These are phyloP conservation scores for Itoplectis maculator DNA, from an alignment of 2,888 invertebrate genomes.

Conservation along the genomic window DNA sequence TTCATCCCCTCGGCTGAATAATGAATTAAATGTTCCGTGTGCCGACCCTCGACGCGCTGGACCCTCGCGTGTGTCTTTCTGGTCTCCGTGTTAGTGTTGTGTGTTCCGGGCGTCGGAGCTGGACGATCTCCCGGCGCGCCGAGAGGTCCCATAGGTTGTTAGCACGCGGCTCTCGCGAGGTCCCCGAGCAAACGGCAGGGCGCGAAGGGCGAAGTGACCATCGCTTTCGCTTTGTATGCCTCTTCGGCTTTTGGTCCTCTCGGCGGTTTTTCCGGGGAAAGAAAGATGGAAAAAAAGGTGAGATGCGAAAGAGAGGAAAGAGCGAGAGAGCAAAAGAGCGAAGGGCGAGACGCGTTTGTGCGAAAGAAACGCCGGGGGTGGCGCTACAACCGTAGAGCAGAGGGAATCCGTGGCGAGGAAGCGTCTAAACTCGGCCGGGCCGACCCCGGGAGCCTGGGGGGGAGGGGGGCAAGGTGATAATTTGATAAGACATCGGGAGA, in stretches of 20 bases:
- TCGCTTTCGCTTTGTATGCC: constrained; percentile 75
- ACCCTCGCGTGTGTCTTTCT: constrained; percentile 52
- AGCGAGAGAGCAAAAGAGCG: constrained; percentile 74
- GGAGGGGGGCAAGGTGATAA: constrained; percentile 83
- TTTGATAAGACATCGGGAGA: constrained; percentile 84
- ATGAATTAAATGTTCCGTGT: constrained; percentile 84
- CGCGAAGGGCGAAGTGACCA: constrained; percentile 81
- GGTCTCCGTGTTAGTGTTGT: too few relatives aligned
- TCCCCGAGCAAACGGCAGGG: constrained; percentile 74
- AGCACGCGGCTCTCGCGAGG: constrained; percentile 75
- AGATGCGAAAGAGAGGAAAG: constrained; percentile 78
- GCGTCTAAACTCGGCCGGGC: constrained; percentile 24
- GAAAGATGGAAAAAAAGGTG: constrained; percentile 45
- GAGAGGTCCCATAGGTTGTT: constrained; percentile 80
- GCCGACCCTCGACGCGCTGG: constrained; percentile 70
- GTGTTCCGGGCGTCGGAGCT: constrained; percentile 69
- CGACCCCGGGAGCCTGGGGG: constrained; percentile 53
- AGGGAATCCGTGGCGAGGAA: constrained; percentile 49
- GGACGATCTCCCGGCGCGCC: constrained; percentile 56
- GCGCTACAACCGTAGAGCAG: constrained; percentile 28
- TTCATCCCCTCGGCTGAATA: constrained; percentile 81
- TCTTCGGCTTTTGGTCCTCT: constrained; percentile 64
- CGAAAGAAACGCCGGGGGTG: constrained; percentile 53
- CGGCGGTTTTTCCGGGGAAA: not conserved
- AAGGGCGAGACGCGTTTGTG: constrained; percentile 43